Conservation (phyloP, 2,888 invertebrate species). For the Lapara coniferarum region DNA sequence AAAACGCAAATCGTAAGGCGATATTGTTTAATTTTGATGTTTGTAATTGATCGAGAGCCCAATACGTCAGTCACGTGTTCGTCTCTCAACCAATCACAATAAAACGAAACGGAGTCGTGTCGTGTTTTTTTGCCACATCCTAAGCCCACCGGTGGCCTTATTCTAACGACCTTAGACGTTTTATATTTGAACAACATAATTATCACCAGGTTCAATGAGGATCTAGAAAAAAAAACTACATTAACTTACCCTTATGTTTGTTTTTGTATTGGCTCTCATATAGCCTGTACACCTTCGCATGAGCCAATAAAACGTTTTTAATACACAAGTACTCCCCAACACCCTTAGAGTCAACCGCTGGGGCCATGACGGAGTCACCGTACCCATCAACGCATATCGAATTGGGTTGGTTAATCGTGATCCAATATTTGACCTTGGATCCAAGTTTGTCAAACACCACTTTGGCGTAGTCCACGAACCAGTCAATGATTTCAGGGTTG, state of each 20-base stretch:
- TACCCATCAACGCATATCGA: conserved; percentile 75
- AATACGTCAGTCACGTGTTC: no score
- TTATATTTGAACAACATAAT: no score
- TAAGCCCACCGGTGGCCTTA: no score
- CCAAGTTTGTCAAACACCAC: conserved; percentile 72
- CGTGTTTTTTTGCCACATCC: no score
- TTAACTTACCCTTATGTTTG: conserved; percentile 56
- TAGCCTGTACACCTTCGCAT: conserved; percentile 78
- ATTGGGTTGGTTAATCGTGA: conserved; percentile 85
- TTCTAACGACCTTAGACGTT: no score
- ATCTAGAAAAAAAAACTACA: background rate
- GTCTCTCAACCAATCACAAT: no score
- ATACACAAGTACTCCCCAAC: conserved; percentile 80
- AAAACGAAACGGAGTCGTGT: no score
- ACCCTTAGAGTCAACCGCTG: conserved; percentile 63
- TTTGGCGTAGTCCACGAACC: conserved; percentile 79
- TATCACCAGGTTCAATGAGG: no score
- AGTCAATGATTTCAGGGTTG: conserved; percentile 55
- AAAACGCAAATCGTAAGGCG: no score
- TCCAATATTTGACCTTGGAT: conserved; percentile 81
- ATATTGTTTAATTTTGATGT: no score
- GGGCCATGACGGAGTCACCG: conserved; percentile 57
- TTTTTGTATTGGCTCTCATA: conserved; percentile 67
- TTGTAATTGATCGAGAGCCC: no score
- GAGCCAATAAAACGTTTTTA: conserved; percentile 82